Evolutionary conservation across 2,113 vertebrate species (phyloP), one percentile per base, ranked within the genome.

Genomic region (Lamprotornis superbus): DNA sequence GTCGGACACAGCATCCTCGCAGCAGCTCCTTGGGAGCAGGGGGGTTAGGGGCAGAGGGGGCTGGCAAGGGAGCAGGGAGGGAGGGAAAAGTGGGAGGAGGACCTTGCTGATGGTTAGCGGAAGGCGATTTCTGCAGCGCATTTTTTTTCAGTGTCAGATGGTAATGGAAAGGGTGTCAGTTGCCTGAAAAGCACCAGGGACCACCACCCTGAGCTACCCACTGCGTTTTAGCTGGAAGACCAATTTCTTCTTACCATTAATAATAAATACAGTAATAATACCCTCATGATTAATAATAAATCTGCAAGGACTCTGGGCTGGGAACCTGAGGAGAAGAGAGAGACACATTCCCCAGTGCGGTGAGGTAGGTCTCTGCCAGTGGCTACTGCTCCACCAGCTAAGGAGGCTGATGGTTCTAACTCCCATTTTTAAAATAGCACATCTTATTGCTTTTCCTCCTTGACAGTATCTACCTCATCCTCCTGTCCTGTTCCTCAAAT

Each of bases 71-170:
- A 52, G 81, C 77, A 89, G 90, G 92, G 86, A 94, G 87, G 87
- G 33, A 91, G 77, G 89, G 94, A 65, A 47, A 31, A 56, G 81
- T 52, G 81, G 76, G 88, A 69, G 68, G 87, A 65, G 59, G 86
- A 86, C 77, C 75, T 96, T 93, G 97, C 94, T 49, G 78, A 94
- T 79, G 96, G 96, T 98, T 98, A 98, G 97, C 96, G 97, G 83
- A 87, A 95, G 91, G 95, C 50, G 47, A 94, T 83, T 83, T 63
- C 73, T 96, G 96, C 92, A 97, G 97, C 83, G 47, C 97, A 50
- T 76, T 95, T 96, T 33, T 94, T 59, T 56, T 91, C 91, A 81
- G 94, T 97, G 98, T 98, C 98, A 98, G 97, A 98, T 98, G 98
- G 97, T 98, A 98, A 90, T 59, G 61, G 83, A 83, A 89, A 70